Conservation (phyloP, 2,113 vertebrate species). For the Crotalus helleri region DNA sequence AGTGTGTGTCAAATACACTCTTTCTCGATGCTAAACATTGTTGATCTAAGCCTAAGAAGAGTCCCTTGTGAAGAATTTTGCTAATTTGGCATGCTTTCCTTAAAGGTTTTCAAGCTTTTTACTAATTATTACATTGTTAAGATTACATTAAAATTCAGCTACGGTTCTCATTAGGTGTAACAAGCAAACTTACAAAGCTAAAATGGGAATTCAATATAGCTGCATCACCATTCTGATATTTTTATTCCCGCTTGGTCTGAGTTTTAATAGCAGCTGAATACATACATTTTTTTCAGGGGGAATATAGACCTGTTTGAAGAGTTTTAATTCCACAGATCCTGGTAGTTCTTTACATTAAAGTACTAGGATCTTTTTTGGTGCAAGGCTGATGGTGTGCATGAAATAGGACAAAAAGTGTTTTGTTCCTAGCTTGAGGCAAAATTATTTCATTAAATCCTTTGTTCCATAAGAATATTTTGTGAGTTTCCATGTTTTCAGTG, state of each 20-base stretch:
- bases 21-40: background rate
- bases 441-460: background rate
- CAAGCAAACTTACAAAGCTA: slow-evolving; percentile 55
- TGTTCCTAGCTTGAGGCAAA: background rate
- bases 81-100: background rate
- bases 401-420: background rate
- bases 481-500: background rate
- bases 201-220: background rate
- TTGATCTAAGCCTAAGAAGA: background rate
- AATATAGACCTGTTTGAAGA: background rate
- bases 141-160: background rate
- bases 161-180: slow-evolving; percentile 49
- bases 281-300: background rate
- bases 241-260: background rate
- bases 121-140: background rate
- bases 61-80: background rate
- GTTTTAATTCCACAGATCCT: background rate
- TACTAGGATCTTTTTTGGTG: background rate
- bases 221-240: background rate
- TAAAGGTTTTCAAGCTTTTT: background rate
- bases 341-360: background rate
- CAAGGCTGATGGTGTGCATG: background rate
- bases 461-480: background rate
- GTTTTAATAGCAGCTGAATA: background rate
- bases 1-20: background rate